These are phyloP conservation scores for Mormyrus iriodes DNA, from an alignment of 2,113 vertebrate species.

Conservation along the genomic window DNA sequence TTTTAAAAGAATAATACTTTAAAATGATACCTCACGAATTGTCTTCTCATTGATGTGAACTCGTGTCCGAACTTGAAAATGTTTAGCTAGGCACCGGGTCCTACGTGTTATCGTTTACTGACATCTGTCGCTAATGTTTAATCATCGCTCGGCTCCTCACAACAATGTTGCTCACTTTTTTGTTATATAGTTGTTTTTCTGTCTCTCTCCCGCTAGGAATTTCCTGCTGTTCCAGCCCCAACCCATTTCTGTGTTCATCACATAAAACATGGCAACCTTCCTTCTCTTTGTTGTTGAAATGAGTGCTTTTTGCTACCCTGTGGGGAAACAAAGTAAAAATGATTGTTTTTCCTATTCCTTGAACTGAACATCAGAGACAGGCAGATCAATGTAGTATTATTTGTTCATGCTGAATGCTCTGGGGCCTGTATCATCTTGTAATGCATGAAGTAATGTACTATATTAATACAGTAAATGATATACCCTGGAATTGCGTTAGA, in stretches of 20 bases:
- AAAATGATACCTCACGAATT: background rate
- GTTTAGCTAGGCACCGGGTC: background rate
- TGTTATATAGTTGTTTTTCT: slow-evolving; percentile 10
- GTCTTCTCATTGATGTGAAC: background rate
- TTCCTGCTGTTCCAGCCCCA: slow-evolving; percentile 13
- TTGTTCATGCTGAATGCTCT: slow-evolving; percentile 17
- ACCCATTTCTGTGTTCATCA: slow-evolving; percentile 21
- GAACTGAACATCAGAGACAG: slow-evolving; percentile 16
- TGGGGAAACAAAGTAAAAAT: slow-evolving; percentile 24
- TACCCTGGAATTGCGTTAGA: background rate
- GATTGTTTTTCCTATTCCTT: slow-evolving; percentile 25
- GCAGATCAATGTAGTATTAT: slow-evolving; percentile 23
- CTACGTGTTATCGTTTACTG: background rate
- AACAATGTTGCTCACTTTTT: background rate
- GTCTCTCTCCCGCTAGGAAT: slow-evolving; percentile 16
- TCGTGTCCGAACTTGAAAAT: background rate
- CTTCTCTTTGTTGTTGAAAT: slow-evolving; percentile 25
- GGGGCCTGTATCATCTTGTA: background rate
- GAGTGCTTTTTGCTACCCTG: slow-evolving; percentile 17
- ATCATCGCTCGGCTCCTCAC: background rate
- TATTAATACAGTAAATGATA: slow-evolving; percentile 10
- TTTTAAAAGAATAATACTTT: background rate
- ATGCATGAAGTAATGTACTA: slow-evolving; percentile 3
- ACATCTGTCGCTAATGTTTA: slow-evolving; percentile 23
- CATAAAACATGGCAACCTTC: slow-evolving; percentile 20